A percentile compares a stretch with the other conserved stretches of the same genome.
Conservation (phyloP, 2,797 vertebrate genomes). For the Tachyglossus aculeatus region DNA sequence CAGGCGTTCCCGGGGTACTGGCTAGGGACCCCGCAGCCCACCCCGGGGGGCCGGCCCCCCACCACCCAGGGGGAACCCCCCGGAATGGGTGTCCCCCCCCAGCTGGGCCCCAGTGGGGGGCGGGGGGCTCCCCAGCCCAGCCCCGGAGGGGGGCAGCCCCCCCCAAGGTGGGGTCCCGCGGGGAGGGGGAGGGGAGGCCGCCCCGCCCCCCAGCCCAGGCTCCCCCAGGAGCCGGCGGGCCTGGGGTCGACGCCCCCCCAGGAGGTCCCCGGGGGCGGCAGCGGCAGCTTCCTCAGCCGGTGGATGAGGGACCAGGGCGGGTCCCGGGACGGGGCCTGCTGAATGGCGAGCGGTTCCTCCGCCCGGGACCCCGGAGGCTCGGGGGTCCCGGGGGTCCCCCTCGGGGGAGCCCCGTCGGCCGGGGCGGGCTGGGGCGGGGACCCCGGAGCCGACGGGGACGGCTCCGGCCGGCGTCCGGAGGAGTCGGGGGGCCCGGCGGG, state of each 20-base stretch:
- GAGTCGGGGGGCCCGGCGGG: background rate
- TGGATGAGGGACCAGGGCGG: constrained; percentile 9
- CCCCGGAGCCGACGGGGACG: background rate
- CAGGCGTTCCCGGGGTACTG: background rate
- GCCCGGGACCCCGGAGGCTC: background rate
- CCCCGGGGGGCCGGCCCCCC: constrained; percentile 23
- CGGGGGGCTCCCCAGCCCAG: constrained; percentile 16
- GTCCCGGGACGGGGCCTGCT: too few species aligned
- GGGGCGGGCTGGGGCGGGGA: background rate
- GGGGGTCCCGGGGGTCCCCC: background rate
- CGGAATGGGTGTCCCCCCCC: constrained; percentile 37
- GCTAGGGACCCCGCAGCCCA: background rate
- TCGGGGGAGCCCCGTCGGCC: background rate
- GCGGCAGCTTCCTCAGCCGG: background rate
- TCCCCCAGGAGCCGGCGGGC: constrained; percentile 25
- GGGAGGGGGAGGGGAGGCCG: background rate
- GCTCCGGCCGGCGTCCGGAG: background rate
- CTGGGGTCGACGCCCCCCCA: background rate
- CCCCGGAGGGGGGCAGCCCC: background rate
- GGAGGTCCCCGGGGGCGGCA: background rate
- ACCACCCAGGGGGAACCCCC: background rate
- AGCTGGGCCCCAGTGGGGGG: constrained; percentile 18
- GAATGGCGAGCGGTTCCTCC: background rate
- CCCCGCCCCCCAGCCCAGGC: too few species aligned
- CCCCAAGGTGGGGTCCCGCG: constrained; percentile 7